Conservation (phyloP, 2,888 invertebrate genomes). For the Erebia epiphron region DNA sequence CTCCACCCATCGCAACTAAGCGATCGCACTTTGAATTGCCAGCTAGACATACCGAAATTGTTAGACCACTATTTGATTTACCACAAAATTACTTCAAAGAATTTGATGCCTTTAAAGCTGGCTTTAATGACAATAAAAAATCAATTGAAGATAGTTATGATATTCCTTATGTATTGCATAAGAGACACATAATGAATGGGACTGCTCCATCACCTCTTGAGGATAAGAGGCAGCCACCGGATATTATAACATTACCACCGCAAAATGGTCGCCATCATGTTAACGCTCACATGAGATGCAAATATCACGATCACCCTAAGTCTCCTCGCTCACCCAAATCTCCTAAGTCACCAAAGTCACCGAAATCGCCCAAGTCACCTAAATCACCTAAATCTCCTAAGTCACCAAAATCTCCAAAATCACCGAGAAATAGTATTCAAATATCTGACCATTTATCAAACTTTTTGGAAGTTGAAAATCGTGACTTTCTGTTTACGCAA, state of each 20-base stretch:
- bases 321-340: slow-evolving; percentile 84
- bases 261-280: slow-evolving; percentile 75
- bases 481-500: slow-evolving; percentile 88
- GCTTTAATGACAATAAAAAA: slow-evolving; percentile 78
- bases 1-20: slow-evolving; percentile 87
- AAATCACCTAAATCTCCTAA: slow-evolving; percentile 81
- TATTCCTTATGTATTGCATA: slow-evolving; percentile 93
- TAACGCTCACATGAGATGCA: slow-evolving; percentile 74
- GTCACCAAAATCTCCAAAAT: slow-evolving; percentile 81
- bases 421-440: slow-evolving; percentile 72
- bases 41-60: slow-evolving; percentile 80
- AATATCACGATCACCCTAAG: slow-evolving; percentile 79
- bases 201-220: slow-evolving; percentile 86
- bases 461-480: slow-evolving; percentile 79
- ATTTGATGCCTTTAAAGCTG: slow-evolving; percentile 83
- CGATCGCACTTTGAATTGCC: slow-evolving; percentile 88
- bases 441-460: slow-evolving; percentile 70
- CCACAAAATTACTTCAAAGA: slow-evolving; percentile 89
- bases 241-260: slow-evolving; percentile 73
- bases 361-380: slow-evolving; percentile 84
- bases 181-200: slow-evolving; percentile 93
- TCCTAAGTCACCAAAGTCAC: slow-evolving; percentile 85
- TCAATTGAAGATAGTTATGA: slow-evolving; percentile 84
- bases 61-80: slow-evolving; percentile 87
- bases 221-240: slow-evolving; percentile 69